Evolutionary conservation across 1,140 invertebrate species (phyloP).

Genomic region (Dendroctonus ponderosae): DNA sequence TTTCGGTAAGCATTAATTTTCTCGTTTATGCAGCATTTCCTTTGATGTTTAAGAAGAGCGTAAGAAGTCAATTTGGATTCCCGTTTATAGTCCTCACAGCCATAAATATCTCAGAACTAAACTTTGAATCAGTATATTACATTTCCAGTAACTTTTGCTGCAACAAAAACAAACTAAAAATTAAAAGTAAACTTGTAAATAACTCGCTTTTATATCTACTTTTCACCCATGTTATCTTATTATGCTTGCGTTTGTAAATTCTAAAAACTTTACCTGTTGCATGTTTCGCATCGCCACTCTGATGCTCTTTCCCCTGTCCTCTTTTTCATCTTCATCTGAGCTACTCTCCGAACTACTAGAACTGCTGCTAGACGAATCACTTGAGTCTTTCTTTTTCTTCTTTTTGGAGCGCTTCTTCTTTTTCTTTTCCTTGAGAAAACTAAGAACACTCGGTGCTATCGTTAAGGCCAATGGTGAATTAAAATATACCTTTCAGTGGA

Average conservation of each 20-base stretch:
- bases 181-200: conserved; percentile 31
- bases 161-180: not conserved
- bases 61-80: not conserved
- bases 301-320: conserved; percentile 62
- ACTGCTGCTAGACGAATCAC: conserved; percentile 49
- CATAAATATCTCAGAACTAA: too few species aligned
- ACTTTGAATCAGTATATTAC: too few species aligned
- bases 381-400: conserved; percentile 48
- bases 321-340: conserved; percentile 54
- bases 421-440: conserved; percentile 43
- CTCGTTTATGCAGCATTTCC: too few species aligned
- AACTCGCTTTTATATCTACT: too few species aligned
- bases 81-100: too few species aligned
- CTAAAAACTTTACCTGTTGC: conserved; percentile 43
- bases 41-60: too few species aligned
- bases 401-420: conserved; percentile 51
- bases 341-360: conserved; percentile 53
- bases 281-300: conserved; percentile 69
- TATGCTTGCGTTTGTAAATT: too few species aligned
- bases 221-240: too few species aligned
- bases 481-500: conserved; percentile 24
- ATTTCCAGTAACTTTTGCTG: too few species aligned
- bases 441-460: conserved; percentile 1
- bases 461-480: not conserved
- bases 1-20: too few species aligned